These are phyloP conservation scores for Eulemur coronatus DNA, from an alignment of 2,797 vertebrate genomes.

Conservation along the genomic window DNA sequence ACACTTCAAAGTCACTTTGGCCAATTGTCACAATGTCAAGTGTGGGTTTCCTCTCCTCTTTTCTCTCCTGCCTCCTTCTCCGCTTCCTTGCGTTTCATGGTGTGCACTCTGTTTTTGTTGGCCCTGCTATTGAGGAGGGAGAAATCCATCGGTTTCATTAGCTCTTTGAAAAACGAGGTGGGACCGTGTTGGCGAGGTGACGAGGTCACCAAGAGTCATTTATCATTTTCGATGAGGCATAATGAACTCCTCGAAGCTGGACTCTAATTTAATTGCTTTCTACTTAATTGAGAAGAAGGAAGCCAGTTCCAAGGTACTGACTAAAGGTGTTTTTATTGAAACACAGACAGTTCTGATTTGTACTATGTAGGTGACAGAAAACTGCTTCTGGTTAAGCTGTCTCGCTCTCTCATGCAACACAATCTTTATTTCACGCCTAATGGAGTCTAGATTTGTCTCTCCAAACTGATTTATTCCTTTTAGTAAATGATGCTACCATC, in stretches of 20 bases:
- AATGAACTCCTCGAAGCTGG: constrained; percentile 77
- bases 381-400: not conserved
- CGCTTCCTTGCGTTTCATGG: not conserved
- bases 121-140: constrained; percentile 40
- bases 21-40: constrained; percentile 63
- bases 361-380: constrained; percentile 28
- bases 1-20: constrained; percentile 56
- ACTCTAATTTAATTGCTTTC: constrained; percentile 79
- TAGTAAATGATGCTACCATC: not conserved
- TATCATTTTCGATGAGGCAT: constrained; percentile 79
- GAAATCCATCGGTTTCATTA: constrained; percentile 71
- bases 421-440: not conserved
- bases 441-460: not conserved
- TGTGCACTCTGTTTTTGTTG: constrained; percentile 51
- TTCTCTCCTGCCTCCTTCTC: not conserved
- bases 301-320: constrained; percentile 57
- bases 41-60: not conserved
- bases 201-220: constrained; percentile 75
- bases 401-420: not conserved
- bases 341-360: constrained; percentile 64
- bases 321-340: constrained; percentile 71
- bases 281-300: constrained; percentile 76
- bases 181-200: constrained; percentile 65
- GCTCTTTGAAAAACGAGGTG: constrained; percentile 76
- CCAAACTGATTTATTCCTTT: not conserved